These are phyloP conservation scores for Onychorhynchus coronatus DNA, from an alignment of 2,113 vertebrate genomes.

Conservation along the genomic window DNA sequence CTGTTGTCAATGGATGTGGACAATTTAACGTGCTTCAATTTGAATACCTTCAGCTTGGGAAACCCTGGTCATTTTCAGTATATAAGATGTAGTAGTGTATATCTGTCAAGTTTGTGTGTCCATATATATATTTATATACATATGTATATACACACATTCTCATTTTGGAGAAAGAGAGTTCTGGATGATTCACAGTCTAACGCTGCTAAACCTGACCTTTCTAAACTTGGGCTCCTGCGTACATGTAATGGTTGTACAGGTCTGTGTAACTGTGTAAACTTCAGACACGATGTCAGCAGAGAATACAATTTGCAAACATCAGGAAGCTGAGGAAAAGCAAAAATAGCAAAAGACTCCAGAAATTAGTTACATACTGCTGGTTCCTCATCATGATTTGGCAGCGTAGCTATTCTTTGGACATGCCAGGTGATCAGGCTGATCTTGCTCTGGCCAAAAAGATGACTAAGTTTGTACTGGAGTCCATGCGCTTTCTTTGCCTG, in stretches of 20 bases:
- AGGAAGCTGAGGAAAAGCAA: neutral
- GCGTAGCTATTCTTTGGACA: neutral
- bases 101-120: neutral
- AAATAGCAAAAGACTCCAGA: neutral
- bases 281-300: neutral
- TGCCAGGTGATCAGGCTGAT: neutral
- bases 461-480: neutral
- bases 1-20: neutral
- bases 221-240: neutral
- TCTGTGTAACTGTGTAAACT: neutral
- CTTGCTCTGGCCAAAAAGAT: neutral
- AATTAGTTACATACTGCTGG: neutral
- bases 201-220: neutral
- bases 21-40: neutral
- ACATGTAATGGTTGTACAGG: neutral
- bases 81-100: neutral
- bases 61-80: neutral
- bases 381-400: fast-evolving
- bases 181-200: neutral
- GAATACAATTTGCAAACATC: neutral
- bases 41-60: neutral
- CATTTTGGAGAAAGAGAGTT: neutral
- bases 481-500: neutral
- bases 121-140: no score
- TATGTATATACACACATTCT: neutral